A percentile compares a stretch with the other conserved stretches of the same genome.
phyloP scores from a whole-genome alignment of 2,888 invertebrate species.

The Polylopha cassiicola region DNA sequence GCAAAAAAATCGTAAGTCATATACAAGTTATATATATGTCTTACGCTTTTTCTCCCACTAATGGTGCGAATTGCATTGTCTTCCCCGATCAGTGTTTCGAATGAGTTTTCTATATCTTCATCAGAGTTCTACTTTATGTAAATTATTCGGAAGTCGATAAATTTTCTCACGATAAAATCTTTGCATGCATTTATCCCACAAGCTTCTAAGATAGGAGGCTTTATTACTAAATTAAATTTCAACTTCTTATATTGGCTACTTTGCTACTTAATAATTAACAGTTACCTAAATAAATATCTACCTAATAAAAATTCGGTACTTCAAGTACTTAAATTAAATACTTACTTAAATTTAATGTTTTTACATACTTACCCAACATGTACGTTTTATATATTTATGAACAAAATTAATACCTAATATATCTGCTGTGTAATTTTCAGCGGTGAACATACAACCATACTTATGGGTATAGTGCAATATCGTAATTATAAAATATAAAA shows the following conservation, averaged over 20 bases:
- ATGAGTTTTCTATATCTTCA: conserved; percentile 30
- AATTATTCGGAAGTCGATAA: conserved; percentile 46
- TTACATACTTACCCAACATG: no score
- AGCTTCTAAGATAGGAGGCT: conserved; percentile 60
- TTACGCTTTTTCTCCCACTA: no score
- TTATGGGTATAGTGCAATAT: conserved; percentile 64
- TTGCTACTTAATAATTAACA: conserved; percentile 25
- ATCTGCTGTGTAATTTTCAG: no score
- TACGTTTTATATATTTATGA: no score
- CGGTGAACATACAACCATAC: conserved; percentile 31
- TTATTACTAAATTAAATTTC: conserved; percentile 49
- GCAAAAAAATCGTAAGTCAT: conserved; percentile 2
- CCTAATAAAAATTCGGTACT: no score
- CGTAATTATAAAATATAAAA: conserved; percentile 28
- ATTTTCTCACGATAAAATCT: conserved; percentile 66
- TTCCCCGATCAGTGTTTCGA: conserved; percentile 49
- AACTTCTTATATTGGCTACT: conserved; percentile 62
- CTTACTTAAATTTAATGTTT: conserved; percentile 22
- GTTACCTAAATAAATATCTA: conserved; percentile 6
- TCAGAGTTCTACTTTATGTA: conserved; percentile 26
- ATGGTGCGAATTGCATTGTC: conserved; percentile 39
- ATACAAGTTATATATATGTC: no score
- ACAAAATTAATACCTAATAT: no score
- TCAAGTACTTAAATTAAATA: conserved; percentile 31
- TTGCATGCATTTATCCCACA: conserved; percentile 64